Percentiles rank a stretch among this genome's conserved stretches.
Conservation (phyloP, 2,888 invertebrate genomes). For the Eremobia ochroleuca region DNA sequence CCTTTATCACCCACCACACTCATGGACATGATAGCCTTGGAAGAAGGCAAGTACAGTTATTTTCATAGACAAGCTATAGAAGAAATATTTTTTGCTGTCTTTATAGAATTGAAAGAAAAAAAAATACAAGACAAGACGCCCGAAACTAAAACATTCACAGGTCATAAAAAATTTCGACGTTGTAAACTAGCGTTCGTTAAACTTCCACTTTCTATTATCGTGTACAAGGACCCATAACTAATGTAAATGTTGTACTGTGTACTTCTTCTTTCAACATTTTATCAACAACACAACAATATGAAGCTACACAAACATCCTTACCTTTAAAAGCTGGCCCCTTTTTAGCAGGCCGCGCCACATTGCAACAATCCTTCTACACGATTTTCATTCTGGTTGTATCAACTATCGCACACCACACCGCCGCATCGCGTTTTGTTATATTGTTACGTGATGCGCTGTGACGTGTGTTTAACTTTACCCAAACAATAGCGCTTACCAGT, state of each 20-base stretch:
- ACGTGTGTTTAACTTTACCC: no score
- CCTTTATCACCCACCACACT: slow-evolving; percentile 97
- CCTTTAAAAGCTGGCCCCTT: not conserved
- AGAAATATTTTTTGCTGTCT: not conserved
- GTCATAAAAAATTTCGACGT: not conserved
- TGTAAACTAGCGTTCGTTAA: no score
- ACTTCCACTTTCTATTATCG: not conserved
- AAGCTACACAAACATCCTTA: not conserved
- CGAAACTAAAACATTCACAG: not conserved
- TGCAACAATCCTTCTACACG: no score
- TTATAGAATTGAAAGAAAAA: not conserved
- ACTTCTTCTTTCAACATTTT: not conserved
- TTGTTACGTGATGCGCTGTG: not conserved
- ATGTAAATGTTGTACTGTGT: not conserved
- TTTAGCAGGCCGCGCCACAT: not conserved
- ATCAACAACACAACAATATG: not conserved
- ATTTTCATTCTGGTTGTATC: no score
- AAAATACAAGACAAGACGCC: not conserved
- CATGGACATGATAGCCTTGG: slow-evolving; percentile 96
- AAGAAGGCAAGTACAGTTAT: slow-evolving; percentile 92
- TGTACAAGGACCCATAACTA: not conserved
- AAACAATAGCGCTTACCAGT: no score
- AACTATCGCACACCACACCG: no score
- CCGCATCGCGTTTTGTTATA: not conserved
- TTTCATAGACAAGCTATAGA: not conserved